Conservation (phyloP, 1,140 invertebrate species). For the Apis laboriosa region DNA sequence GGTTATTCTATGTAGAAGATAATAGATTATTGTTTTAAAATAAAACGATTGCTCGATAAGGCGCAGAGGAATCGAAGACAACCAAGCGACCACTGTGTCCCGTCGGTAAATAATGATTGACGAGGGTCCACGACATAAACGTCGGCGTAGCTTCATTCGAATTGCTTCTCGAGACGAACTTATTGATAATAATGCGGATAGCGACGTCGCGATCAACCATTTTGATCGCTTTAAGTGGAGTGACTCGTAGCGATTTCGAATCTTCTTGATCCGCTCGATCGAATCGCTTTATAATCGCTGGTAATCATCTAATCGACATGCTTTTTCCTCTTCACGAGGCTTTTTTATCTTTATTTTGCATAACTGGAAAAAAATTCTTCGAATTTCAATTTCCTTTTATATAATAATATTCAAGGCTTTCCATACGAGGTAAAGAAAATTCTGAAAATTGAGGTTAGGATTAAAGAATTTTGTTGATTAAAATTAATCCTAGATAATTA, state of each 20-base stretch:
- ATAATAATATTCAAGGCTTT: too few species aligned
- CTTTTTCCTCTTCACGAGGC: too few species aligned
- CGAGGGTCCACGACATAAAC: constrained; percentile 15
- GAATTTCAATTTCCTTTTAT: too few species aligned
- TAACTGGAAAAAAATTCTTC: too few species aligned
- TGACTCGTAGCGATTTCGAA: constrained; percentile 9
- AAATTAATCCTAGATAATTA: too few species aligned
- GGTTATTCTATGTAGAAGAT: background rate
- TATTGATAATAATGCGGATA: constrained; percentile 43
- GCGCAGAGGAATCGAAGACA: background rate
- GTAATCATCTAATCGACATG: background rate
- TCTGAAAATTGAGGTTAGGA: too few species aligned
- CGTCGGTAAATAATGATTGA: constrained; percentile 36
- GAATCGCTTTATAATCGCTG: constrained; percentile 8
- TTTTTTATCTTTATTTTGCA: too few species aligned
- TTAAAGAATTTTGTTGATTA: too few species aligned
- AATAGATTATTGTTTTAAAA: background rate
- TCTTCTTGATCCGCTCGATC: background rate
- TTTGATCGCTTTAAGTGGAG: constrained; percentile 27
- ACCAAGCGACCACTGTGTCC: constrained; percentile 2
- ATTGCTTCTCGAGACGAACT: constrained; percentile 40
- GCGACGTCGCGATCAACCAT: constrained; percentile 38
- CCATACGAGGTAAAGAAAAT: too few species aligned
- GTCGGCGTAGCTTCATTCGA: background rate
- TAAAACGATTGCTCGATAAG: background rate